These are phyloP conservation scores for Carcharodon carcharias DNA, from an alignment of 2,797 vertebrate genomes.

Conservation along the genomic window DNA sequence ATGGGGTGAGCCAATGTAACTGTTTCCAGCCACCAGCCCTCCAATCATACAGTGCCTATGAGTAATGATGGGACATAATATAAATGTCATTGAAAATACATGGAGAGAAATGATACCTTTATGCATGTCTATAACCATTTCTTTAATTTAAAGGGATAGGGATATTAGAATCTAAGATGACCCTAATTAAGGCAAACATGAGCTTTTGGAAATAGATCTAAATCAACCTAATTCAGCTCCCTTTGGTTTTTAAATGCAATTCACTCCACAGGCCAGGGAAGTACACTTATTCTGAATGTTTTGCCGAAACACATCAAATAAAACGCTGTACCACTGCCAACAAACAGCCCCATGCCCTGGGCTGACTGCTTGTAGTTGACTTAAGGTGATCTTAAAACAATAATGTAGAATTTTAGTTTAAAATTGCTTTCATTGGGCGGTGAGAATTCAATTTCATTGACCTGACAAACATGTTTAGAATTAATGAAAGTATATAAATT, in stretches of 20 bases:
- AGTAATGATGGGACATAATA: neutral
- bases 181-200: neutral
- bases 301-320: neutral
- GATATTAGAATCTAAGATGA: neutral
- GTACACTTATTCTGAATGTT: conserved; percentile 11
- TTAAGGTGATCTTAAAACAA: neutral
- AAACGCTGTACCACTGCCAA: neutral
- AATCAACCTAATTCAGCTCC: neutral
- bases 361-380: neutral
- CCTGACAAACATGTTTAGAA: neutral
- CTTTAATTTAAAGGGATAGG: neutral
- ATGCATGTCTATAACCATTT: neutral
- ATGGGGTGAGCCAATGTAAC: neutral
- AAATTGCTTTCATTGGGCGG: conserved; percentile 19
- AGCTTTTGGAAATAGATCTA: neutral
- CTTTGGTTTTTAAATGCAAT: neutral
- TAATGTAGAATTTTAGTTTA: conserved; percentile 3
- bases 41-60: neutral
- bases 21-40: neutral
- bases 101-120: neutral
- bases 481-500: conserved; percentile 21
- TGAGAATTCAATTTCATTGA: neutral
- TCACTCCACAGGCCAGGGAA: neutral
- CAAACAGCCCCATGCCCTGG: neutral
- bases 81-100: neutral